Base-by-base conservation (phyloP, 2,888 invertebrate genomes). In the Leptura quadrifasciata region DNA sequence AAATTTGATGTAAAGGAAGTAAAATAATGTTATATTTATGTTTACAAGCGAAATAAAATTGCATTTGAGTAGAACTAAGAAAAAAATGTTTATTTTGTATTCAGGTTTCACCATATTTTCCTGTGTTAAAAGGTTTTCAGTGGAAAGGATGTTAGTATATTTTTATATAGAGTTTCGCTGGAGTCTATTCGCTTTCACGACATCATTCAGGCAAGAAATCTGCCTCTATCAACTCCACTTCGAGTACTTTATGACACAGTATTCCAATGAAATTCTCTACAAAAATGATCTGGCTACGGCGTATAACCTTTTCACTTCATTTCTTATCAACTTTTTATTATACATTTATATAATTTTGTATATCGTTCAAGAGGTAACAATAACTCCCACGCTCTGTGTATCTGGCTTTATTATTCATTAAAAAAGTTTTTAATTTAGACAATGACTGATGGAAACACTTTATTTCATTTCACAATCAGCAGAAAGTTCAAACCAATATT, bases 171-270 rank as follows among this genome's bases (percentile, higher is more conserved):
- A 9, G 20, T 60, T 60, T 27, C 60, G n/a, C 27, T 31, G n/a
- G 9, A 4, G 27, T 4, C 17, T 47, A 47, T 15, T 47, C 31
- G 60, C 17, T 61, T 8, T 1, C 20, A 21, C 9, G 18, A 27
- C 24, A 58, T 58, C 15, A 27, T 27, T 58, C 24, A 21, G 58
- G 58, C 58, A 58, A 58, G 58, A 61, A 61, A 61, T 61, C 31
- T 61, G 60, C 60, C 31, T 61, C 27, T 61, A 61, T 61, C 31
- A 18, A 31, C 31, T 61, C 31, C 31, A n/a, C 60, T 61, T 61
- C 31, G 17, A 17, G 31, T 61, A 61, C 31, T 61, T 60, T 61
- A 31, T 61, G 31, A 3, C 31, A 3, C 31, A 31, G 9, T 61
- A 61, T 61, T 61, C 31, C 15, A 31, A 8, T 31, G 15, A 31